Evolutionary conservation across 2,797 vertebrate genomes (phyloP).

Genomic region (Alfaro cultratus): DNA sequence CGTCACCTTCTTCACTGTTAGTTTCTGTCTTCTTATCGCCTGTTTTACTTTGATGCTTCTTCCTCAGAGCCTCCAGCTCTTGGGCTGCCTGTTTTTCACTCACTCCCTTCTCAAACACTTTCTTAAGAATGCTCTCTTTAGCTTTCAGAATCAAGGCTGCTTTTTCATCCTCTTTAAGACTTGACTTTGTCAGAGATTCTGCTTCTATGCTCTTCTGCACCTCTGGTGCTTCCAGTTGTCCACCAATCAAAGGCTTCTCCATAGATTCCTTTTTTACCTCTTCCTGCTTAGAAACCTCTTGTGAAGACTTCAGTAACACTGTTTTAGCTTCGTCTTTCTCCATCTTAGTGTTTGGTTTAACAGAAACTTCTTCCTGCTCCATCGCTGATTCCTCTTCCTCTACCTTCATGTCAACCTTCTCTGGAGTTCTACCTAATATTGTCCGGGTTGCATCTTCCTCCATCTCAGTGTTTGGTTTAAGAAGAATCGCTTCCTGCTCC

Average conservation of each 20-base stretch:
- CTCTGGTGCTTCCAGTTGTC: slow-evolving; percentile 32
- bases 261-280: slow-evolving; percentile 21
- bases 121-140: slow-evolving; percentile 80
- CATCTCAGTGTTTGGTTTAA: slow-evolving; percentile 14
- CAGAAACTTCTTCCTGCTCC: slow-evolving; percentile 11
- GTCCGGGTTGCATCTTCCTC: slow-evolving; percentile 1
- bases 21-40: slow-evolving; percentile 13
- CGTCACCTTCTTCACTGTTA: slow-evolving; percentile 4
- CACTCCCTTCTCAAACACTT: slow-evolving; percentile 81
- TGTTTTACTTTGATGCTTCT: slow-evolving; percentile 53
- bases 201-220: slow-evolving; percentile 31
- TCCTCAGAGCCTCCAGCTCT: slow-evolving; percentile 74
- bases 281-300: slow-evolving; percentile 41
- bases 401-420: slow-evolving; percentile 32
- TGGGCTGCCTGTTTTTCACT: slow-evolving; percentile 80
- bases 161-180: slow-evolving; percentile 66
- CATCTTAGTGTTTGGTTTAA: slow-evolving; percentile 13
- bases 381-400: slow-evolving; percentile 11
- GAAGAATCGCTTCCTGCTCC: slow-evolving; percentile 9
- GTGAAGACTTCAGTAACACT: slow-evolving; percentile 18
- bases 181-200: slow-evolving; percentile 55
- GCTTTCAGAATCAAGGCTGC: slow-evolving; percentile 80
- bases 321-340: slow-evolving; percentile 5
- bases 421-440: slow-evolving; percentile 18
- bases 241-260: slow-evolving; percentile 15